A percentile compares a stretch with the other conserved stretches of the same genome.
phyloP scores from a whole-genome alignment of 2,888 invertebrate genomes.

The Deilephila elpenor region DNA sequence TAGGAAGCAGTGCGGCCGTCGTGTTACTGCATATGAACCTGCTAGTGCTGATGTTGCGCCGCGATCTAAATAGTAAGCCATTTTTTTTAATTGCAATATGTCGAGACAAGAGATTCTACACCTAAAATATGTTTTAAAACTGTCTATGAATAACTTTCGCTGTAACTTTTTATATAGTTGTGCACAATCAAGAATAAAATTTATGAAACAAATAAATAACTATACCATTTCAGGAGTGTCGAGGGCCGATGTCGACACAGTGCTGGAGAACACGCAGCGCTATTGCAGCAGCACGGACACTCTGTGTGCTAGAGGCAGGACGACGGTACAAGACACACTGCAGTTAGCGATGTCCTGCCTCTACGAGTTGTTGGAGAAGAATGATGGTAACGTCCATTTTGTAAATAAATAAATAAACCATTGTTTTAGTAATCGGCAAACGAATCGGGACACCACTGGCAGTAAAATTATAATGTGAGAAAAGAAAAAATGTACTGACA shows the following conservation, averaged over 20 bases:
- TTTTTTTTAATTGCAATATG: too few relatives aligned
- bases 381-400: not conserved
- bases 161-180: too few relatives aligned
- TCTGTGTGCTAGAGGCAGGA: not conserved
- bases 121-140: too few relatives aligned
- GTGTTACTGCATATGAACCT: not conserved
- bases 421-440: too few relatives aligned
- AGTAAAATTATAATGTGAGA: too few relatives aligned
- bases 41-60: not conserved
- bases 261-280: not conserved
- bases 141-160: too few relatives aligned
- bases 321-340: not conserved
- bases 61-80: not conserved
- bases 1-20: not conserved
- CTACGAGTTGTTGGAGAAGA: not conserved
- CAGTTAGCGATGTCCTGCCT: not conserved
- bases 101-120: too few relatives aligned
- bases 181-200: too few relatives aligned
- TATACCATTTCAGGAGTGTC: not conserved
- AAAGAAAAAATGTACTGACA: too few relatives aligned
- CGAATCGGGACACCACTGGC: too few relatives aligned
- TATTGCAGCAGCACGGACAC: not conserved
- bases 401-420: too few relatives aligned
- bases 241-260: not conserved
- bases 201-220: not conserved